Conservation (phyloP, 2,113 vertebrate species). For the Upupa epops region DNA sequence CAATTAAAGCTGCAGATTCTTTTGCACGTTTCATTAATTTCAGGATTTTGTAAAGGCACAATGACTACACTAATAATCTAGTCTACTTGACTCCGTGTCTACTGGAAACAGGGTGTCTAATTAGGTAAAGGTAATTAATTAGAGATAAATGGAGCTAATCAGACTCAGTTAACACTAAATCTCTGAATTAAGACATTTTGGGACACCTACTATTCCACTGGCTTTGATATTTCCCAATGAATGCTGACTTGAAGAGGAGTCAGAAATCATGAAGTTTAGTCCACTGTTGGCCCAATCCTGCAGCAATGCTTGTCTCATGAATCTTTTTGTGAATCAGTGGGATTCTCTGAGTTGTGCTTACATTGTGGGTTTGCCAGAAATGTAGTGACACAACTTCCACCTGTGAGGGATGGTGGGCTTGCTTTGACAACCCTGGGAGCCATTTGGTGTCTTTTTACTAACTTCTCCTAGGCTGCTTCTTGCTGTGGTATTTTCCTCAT, state of each 20-base stretch:
- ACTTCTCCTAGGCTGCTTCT: background rate
- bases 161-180: conserved; percentile 95
- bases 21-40: conserved; percentile 99
- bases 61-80: conserved; percentile 99
- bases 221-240: conserved; percentile 80
- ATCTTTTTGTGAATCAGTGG: fast-evolving
- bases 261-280: background rate
- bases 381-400: background rate
- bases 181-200: conserved; percentile 93
- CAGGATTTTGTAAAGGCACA: conserved; percentile 95
- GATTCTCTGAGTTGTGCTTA: background rate
- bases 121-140: conserved; percentile 99
- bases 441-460: background rate
- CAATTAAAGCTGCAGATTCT: conserved; percentile 97
- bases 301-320: fast-evolving
- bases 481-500: background rate
- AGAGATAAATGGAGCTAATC: conserved; percentile 99
- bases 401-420: background rate
- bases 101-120: conserved; percentile 97
- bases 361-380: background rate
- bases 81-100: conserved; percentile 99
- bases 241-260: conserved; percentile 60
- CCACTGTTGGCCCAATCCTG: background rate
- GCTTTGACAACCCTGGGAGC: background rate
- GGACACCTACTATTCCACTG: conserved; percentile 82